Evolutionary conservation across 2,113 vertebrate genomes (phyloP), one percentile per base, ranked within the genome.

Genomic region (Spea multiplicata): DNA sequence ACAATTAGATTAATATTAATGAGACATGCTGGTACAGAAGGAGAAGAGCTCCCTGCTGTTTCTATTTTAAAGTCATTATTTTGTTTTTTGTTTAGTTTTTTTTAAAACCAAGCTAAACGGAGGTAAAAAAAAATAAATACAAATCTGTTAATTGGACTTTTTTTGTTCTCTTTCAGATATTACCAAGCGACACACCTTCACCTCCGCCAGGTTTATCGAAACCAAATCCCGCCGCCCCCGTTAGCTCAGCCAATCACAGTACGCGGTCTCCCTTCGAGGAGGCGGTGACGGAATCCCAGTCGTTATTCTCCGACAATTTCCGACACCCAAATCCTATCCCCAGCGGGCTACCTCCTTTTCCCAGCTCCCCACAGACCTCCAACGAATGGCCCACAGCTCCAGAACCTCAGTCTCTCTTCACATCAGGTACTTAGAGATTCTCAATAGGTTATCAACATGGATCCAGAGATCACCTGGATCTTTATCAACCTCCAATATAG

Each of bases 261-360:
- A 94, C 95, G 55, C 94, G 97, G 76, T 99, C 97, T 0, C 97
- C 97, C 67, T 99, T 99, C 75, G 96, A 98, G 89, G 97, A 97
- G 17, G 96, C 96, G 46, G 93, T 96, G 74, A 96, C 97, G 72
- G 97, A 99, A 91, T 99, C 97, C 82, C 97, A 99, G 90, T 99
- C 97, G 0, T 94, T 99, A 81, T 99, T 99, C 87, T 99, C 97
- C 86, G 97, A 98, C 93, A 99, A 98, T 92, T 99, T 99, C 83
- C 94, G 97, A 83, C 97, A 99, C 86, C 97, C 97, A 81, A 99
- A 99, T 88, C 97, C 97, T 14, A 95, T 99, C 81, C 97, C 97
- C 45, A 95, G 95, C 65, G 95, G 97, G 86, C 94, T 98, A 84
- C 94, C 95, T 82, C 92, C 96, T n/a, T 97, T 96, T 85, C 94